These are phyloP conservation scores for Nymphalis polychloros DNA, from an alignment of 2,888 invertebrate species.

Conservation along the genomic window DNA sequence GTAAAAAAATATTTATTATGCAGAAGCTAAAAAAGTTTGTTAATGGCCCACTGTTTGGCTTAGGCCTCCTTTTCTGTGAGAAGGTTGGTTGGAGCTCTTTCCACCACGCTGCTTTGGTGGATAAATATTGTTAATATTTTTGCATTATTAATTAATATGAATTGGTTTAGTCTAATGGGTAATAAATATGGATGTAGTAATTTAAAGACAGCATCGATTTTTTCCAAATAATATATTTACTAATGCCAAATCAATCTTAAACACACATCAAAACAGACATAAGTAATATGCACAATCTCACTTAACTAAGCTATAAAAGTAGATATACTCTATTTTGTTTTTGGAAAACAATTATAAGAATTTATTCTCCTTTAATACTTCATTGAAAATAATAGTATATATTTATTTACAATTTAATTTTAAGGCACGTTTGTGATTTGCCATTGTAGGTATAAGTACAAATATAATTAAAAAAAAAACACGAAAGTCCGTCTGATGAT, in stretches of 20 bases:
- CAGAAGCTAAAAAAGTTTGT: too few species aligned
- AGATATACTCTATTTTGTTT: constrained; percentile 73
- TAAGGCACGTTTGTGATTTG: constrained; percentile 74
- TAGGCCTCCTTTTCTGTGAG: too few species aligned
- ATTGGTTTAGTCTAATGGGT: too few species aligned
- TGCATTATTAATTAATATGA: too few species aligned
- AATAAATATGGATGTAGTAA: constrained; percentile 16
- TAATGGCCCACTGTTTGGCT: too few species aligned
- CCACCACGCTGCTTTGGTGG: too few species aligned
- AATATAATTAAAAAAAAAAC: constrained; percentile 59
- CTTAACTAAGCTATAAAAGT: constrained; percentile 72
- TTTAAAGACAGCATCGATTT: constrained; percentile 38
- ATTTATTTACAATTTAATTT: constrained; percentile 75
- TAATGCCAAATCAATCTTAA: constrained; percentile 80
- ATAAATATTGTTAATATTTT: too few species aligned
- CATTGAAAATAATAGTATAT: constrained; percentile 60
- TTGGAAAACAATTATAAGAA: constrained; percentile 76
- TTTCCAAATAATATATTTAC: constrained; percentile 77
- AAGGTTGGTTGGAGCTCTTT: too few species aligned
- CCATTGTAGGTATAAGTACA: constrained; percentile 73
- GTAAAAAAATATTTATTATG: too few species aligned
- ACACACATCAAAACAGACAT: constrained; percentile 81
- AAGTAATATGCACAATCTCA: constrained; percentile 79
- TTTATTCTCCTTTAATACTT: constrained; percentile 73
- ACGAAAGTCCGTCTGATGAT: constrained; percentile 70